Conservation (phyloP, 2,113 vertebrate genomes). For the Pogonocichla stellata region DNA sequence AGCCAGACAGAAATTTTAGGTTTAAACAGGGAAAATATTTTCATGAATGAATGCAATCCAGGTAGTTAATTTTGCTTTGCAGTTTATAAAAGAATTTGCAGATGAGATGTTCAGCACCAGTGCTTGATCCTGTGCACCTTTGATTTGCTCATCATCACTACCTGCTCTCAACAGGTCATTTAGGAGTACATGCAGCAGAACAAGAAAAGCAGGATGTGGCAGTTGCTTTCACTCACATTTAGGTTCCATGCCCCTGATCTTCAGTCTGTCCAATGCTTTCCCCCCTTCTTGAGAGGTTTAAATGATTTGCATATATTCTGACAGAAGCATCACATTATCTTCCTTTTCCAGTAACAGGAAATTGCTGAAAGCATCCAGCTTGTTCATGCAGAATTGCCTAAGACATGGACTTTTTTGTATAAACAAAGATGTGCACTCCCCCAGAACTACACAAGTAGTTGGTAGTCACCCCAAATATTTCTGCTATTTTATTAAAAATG, state of each 20-base stretch:
- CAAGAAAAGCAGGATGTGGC: background rate
- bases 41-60: background rate
- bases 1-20: background rate
- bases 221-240: background rate
- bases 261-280: background rate
- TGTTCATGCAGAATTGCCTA: background rate
- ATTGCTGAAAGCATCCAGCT: background rate
- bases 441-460: background rate
- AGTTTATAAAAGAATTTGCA: background rate
- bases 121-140: background rate
- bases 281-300: background rate
- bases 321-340: background rate
- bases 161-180: background rate
- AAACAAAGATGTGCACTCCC: background rate
- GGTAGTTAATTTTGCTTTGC: background rate
- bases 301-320: background rate
- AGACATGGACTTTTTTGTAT: background rate
- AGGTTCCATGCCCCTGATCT: background rate
- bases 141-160: background rate
- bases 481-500: background rate
- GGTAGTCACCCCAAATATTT: background rate
- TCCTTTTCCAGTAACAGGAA: background rate
- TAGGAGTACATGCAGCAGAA: background rate
- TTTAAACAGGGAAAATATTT: background rate
- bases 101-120: background rate